Conservation (phyloP, 2,888 invertebrate species). For the Philaethria dido region DNA sequence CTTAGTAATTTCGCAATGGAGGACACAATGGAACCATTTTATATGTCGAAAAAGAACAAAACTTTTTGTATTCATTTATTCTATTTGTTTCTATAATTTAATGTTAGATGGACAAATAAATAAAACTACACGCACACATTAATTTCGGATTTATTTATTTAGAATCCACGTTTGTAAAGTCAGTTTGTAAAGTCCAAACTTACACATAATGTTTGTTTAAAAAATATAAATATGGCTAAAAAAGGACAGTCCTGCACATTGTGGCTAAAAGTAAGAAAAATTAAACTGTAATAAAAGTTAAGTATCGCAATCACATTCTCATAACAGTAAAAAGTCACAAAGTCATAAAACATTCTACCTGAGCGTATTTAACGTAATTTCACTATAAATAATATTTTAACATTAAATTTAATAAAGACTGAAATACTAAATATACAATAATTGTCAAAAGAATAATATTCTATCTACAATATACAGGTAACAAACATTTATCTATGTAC, state of each 20-base stretch:
- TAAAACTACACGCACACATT: conserved; percentile 51
- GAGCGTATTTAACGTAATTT: conserved; percentile 71
- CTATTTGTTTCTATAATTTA: no score
- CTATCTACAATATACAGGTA: conserved; percentile 84
- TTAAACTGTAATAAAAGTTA: conserved; percentile 61
- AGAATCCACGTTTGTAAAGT: conserved; percentile 81
- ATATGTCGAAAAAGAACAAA: no score
- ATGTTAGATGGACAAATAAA: conserved; percentile 18
- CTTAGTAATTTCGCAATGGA: no score
- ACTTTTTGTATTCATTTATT: no score
- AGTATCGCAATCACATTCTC: conserved; percentile 62
- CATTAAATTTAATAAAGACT: conserved; percentile 71
- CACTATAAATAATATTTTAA: conserved; percentile 75
- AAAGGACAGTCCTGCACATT: conserved; percentile 68
- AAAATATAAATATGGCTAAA: conserved; percentile 81
- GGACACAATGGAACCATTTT: no score
- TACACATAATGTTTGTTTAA: conserved; percentile 76
- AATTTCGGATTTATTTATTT: conserved; percentile 79
- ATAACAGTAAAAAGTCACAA: conserved; percentile 52
- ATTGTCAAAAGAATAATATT: conserved; percentile 79
- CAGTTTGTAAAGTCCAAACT: no score
- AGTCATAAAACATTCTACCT: conserved; percentile 64
- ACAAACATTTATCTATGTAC: conserved; percentile 84
- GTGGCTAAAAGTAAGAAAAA: conserved; percentile 66
- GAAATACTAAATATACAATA: conserved; percentile 76